Conservation (phyloP, 2,888 invertebrate genomes). For the Anthophora plumipes region DNA sequence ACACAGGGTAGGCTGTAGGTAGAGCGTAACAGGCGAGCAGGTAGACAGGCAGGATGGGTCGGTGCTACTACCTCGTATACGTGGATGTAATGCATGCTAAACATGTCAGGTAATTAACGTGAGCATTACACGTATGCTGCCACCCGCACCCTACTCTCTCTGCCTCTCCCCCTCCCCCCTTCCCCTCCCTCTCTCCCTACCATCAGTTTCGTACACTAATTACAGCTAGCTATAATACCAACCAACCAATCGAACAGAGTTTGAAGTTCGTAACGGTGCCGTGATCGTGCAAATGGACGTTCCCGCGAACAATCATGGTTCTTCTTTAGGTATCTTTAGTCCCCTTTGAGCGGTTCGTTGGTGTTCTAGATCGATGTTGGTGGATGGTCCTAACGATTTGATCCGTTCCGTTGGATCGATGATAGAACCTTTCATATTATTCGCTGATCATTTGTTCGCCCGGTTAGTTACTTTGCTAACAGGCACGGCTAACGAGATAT, state of each 20-base stretch:
- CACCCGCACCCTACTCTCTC: too few species aligned
- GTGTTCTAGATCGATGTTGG: background rate
- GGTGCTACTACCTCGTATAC: slow-evolving; percentile 62
- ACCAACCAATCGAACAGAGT: slow-evolving; percentile 52
- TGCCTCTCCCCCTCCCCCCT: background rate
- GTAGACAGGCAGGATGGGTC: slow-evolving; percentile 57
- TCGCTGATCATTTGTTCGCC: slow-evolving; percentile 19
- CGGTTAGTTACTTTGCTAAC: slow-evolving; percentile 9
- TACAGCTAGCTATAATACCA: slow-evolving; percentile 60
- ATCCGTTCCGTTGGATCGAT: background rate
- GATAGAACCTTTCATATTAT: slow-evolving; percentile 8
- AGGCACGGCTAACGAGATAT: slow-evolving; percentile 19
- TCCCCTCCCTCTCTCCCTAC: background rate
- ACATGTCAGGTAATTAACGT: slow-evolving; percentile 80
- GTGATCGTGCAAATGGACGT: slow-evolving; percentile 29
- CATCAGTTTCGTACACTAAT: slow-evolving; percentile 65
- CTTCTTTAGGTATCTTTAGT: background rate
- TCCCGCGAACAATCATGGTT: background rate
- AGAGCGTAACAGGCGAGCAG: slow-evolving; percentile 60
- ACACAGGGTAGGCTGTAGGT: slow-evolving; percentile 39
- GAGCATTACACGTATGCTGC: slow-evolving; percentile 74
- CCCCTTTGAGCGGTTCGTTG: background rate
- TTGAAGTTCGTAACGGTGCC: slow-evolving; percentile 50
- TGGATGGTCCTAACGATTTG: too few species aligned
- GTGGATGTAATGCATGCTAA: slow-evolving; percentile 81